Evolutionary conservation across 2,888 invertebrate species (phyloP).

Genomic region (Pollenia angustigena): DNA sequence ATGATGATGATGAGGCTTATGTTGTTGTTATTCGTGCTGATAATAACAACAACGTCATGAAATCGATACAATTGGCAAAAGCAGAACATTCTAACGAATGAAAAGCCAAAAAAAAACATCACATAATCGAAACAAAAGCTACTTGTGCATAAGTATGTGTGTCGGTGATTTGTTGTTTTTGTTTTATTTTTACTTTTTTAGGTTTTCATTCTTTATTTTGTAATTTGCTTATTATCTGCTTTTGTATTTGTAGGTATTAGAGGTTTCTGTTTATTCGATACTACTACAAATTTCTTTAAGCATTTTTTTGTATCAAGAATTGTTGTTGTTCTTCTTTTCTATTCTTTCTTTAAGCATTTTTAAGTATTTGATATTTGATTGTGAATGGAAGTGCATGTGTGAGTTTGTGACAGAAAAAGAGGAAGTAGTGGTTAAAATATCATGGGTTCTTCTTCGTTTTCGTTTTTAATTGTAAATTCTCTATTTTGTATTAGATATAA

Average conservation of each 20-base stretch:
- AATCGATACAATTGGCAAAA: conserved; percentile 75
- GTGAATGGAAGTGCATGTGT: conserved; percentile 41
- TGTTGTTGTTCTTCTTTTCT: conserved; percentile 51
- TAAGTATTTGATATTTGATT: conserved; percentile 39
- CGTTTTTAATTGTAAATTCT: conserved; percentile 54
- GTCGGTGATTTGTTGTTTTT: conserved; percentile 33
- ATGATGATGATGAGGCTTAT: conserved; percentile 5
- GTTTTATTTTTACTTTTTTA: neutral
- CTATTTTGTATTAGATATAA: conserved; percentile 30
- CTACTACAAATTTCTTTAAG: conserved; percentile 27
- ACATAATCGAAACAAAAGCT: neutral
- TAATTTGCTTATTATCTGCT: conserved; percentile 25
- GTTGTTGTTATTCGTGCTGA: conserved; percentile 11
- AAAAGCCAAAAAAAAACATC: conserved; percentile 4
- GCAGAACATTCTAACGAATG: conserved; percentile 29
- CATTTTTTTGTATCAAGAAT: conserved; percentile 26
- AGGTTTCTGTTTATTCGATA: conserved; percentile 14
- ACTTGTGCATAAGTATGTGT: conserved; percentile 17
- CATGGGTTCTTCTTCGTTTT: conserved; percentile 24
- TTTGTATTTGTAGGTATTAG: neutral
- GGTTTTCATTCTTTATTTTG: conserved; percentile 25
- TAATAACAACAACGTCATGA: conserved; percentile 65
- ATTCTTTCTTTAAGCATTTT: conserved; percentile 44
- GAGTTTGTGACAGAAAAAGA: conserved; percentile 34
- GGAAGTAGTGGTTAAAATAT: conserved; percentile 56